Base-by-base conservation (phyloP, 2,888 invertebrate genomes). In the Spodoptera littoralis region DNA sequence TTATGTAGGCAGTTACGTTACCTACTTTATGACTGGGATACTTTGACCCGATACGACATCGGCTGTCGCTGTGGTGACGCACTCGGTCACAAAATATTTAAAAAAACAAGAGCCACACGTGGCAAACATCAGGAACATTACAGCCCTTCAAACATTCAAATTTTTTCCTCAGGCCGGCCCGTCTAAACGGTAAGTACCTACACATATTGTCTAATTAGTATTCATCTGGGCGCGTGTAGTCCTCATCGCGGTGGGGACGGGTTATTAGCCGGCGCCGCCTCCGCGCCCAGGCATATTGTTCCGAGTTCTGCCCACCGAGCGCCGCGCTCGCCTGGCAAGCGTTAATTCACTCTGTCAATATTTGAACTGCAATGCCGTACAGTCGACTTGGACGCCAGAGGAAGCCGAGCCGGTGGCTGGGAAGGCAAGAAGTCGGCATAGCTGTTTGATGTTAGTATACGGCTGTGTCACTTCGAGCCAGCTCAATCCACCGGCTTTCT, bases 351-450 rank as follows among this genome's bases (percentile, higher is more conserved):
- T 87, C 80, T 86, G 89, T 91, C 89, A 93, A 92, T 90, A 92
- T 92, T 92, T 92, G 87, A 92, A 91, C 86, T 85, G 82, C 84
- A 83, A 80, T 83, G 81, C 76, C 81, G 82, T 80, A 75, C 79
- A 77, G 65, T 81, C 65, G 84, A 88, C 85, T 84, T 86, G 86
- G 85, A 81, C 70, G 71, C 79, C 84, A 84, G 83, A 85, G 73
- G 81, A 85, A 84, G 66, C 78, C 84, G 78, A 90, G 92, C 93
- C 94, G 94, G 94, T 94, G 94, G 93, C 94, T 94, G 96, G 96
- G 96, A 95, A 97, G 97, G 97, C 97, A 97, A 97, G 97, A 97
- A 97, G 97, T 97, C 97, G 97, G 97, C 97, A 97, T 97, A 97
- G 97, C 97, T 97, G 97, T 97, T 95, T 95, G 94, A 95, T 90